A percentile compares a stretch with the other conserved stretches of the same genome.
Evolutionary conservation across 35 echinoderm and acorn worm species (phyloP).

Genomic region (Stichopus chloronotus): DNA sequence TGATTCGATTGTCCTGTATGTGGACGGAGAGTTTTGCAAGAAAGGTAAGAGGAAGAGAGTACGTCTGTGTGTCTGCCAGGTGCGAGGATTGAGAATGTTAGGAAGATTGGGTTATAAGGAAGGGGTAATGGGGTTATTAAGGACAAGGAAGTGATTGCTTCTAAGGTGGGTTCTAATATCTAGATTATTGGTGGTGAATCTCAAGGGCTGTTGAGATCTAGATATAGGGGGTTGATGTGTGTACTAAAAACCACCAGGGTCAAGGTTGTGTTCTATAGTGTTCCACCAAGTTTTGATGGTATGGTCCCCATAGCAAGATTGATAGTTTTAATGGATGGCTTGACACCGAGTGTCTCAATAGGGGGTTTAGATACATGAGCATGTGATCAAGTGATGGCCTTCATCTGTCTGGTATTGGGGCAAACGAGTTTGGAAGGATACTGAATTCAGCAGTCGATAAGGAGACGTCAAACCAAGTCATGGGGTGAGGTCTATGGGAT

Average conservation of each 20-base stretch:
- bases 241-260: not conserved
- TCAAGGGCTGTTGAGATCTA: not conserved
- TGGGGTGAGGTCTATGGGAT: not conserved
- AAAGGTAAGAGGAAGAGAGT: not conserved
- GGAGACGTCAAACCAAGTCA: not conserved
- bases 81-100: not conserved
- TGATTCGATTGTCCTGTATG: not conserved
- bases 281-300: not conserved
- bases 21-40: conserved; percentile 17
- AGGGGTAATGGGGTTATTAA: not conserved
- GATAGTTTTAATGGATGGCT: not conserved
- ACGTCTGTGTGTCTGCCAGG: not conserved
- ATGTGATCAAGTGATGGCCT: not conserved
- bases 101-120: not conserved
- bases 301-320: not conserved
- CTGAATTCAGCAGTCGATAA: not conserved
- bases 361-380: not conserved
- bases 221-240: not conserved
- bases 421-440: not conserved
- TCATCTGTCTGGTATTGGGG: not conserved
- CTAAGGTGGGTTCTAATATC: conserved; percentile 1
- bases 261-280: conserved; percentile 5
- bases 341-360: not conserved
- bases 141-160: not conserved
- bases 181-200: not conserved